Percentiles rank a stretch among this genome's conserved stretches.
Evolutionary conservation across 2,888 invertebrate species (phyloP).

Genomic region (Acanthosepion esculentum): DNA sequence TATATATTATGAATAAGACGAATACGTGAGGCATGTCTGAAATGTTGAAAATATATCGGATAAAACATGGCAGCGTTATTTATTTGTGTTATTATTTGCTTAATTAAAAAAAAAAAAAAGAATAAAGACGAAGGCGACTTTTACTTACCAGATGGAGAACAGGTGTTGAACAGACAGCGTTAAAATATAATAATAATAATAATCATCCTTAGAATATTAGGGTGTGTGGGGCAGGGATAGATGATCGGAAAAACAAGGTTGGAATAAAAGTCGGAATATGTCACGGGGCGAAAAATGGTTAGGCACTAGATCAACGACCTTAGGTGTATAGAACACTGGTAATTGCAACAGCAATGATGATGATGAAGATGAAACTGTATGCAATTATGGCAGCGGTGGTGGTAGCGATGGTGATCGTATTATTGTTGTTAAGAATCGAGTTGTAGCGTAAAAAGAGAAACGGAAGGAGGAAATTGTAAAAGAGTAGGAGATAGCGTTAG

Average conservation of each 20-base stretch:
- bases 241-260: background rate
- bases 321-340: background rate
- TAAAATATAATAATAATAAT: background rate
- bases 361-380: background rate
- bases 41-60: background rate
- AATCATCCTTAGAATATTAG: background rate
- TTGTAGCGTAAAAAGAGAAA: constrained; percentile 4
- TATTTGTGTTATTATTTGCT: background rate
- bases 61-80: no score
- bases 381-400: background rate
- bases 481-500: background rate
- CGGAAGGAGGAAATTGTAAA: background rate
- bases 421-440: constrained; percentile 14
- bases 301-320: no score
- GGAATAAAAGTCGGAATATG: background rate
- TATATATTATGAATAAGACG: background rate
- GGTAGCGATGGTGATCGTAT: background rate
- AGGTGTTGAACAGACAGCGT: background rate
- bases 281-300: background rate
- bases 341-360: background rate
- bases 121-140: background rate
- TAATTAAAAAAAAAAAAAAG: background rate
- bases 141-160: background rate
- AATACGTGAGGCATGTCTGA: background rate
- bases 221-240: background rate